Conservation (phyloP, 2,888 invertebrate genomes). For the Pimpla rufipes region DNA sequence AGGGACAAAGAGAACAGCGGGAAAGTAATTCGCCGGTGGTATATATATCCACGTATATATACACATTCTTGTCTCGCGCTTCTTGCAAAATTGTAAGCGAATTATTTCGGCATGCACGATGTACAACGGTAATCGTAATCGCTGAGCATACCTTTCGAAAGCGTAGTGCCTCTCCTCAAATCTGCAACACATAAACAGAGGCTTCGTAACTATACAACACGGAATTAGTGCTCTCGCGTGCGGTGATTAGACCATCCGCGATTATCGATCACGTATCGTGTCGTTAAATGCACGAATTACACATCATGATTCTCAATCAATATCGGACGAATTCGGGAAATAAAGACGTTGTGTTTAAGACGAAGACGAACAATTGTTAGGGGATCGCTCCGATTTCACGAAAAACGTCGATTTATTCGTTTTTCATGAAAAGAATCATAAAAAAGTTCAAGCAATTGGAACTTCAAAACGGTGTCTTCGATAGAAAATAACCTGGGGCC, state of each 20-base stretch:
- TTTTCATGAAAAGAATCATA: too few relatives aligned
- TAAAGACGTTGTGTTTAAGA: neutral
- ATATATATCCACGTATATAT: neutral
- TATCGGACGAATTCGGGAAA: neutral
- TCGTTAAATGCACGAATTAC: neutral
- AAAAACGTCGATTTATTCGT: too few relatives aligned
- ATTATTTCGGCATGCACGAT: constrained; percentile 64
- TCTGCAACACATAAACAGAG: constrained; percentile 83
- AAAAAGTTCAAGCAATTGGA: too few relatives aligned
- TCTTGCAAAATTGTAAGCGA: constrained; percentile 39
- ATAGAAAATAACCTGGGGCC: too few relatives aligned
- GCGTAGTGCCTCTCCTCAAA: constrained; percentile 85
- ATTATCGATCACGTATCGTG: constrained; percentile 29
- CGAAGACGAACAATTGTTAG: neutral
- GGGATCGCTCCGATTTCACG: too few relatives aligned
- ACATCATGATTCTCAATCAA: neutral
- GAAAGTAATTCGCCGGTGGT: constrained; percentile 21
- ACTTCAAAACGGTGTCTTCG: too few relatives aligned
- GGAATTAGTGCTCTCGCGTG: constrained; percentile 36
- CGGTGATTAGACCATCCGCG: constrained; percentile 43
- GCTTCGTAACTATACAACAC: constrained; percentile 63
- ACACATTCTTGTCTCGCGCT: constrained; percentile 8
- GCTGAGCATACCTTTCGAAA: constrained; percentile 83
- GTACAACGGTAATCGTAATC: constrained; percentile 59
- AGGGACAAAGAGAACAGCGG: neutral